Conservation (phyloP, 2,113 vertebrate species). For the Eleginops maclovinus region DNA sequence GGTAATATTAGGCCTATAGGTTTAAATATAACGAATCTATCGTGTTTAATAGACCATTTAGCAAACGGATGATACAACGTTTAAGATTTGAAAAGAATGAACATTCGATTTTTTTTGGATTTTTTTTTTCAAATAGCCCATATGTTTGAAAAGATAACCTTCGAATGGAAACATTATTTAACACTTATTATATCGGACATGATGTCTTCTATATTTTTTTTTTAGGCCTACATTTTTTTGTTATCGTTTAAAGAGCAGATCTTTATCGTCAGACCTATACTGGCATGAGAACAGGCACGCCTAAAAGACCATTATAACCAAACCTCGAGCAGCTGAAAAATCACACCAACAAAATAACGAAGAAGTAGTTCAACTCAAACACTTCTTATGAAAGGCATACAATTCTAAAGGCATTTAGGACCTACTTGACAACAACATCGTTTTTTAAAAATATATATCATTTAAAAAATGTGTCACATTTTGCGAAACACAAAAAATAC, state of each 20-base stretch:
- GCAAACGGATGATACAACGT: no score
- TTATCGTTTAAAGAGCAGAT: background rate
- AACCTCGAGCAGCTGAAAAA: background rate
- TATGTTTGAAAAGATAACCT: background rate
- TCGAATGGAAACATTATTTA: background rate
- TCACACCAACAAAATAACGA: background rate
- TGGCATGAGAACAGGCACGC: background rate
- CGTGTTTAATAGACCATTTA: background rate
- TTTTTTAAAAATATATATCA: background rate
- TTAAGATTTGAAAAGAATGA: background rate
- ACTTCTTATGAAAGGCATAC: background rate
- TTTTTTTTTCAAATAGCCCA: background rate
- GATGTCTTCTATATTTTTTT: background rate
- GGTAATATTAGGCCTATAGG: background rate
- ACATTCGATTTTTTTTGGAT: background rate
- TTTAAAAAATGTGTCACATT: background rate
- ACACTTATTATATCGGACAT: background rate
- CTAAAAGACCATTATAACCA: background rate
- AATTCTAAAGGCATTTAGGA: background rate
- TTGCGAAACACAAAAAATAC: conserved; percentile 6
- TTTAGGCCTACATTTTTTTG: background rate
- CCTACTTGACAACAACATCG: background rate
- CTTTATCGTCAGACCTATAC: background rate
- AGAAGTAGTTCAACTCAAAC: background rate
- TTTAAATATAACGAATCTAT: background rate